Conservation (phyloP, 2,113 vertebrate species). For the Xiphorhynchus elegans region DNA sequence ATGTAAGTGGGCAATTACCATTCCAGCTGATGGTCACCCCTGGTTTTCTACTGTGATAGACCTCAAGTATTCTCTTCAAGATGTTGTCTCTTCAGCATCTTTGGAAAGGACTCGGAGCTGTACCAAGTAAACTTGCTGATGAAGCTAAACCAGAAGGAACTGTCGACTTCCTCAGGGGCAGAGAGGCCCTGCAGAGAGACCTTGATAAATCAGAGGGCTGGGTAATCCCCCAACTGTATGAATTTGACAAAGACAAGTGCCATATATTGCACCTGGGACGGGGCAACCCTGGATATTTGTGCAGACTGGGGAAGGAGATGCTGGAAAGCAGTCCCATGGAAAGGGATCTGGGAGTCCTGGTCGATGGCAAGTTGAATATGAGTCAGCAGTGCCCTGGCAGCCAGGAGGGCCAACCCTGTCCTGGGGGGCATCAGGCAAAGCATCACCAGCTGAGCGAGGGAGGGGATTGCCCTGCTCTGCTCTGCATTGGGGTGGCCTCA, state of each 20-base stretch:
- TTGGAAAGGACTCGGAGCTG: neutral
- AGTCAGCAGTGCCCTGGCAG: neutral
- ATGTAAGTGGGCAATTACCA: too few relatives aligned
- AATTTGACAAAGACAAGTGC: neutral
- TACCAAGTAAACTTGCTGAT: neutral
- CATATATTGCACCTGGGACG: neutral
- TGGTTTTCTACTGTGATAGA: neutral
- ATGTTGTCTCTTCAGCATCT: neutral
- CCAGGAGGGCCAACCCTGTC: fast-evolving
- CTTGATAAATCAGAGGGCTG: neutral
- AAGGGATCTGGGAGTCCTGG: neutral
- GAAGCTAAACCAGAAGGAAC: neutral
- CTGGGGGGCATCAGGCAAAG: neutral
- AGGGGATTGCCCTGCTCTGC: neutral
- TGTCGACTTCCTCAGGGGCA: neutral
- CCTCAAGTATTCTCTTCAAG: neutral
- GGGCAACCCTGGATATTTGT: fast-evolving
- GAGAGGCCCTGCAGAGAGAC: neutral
- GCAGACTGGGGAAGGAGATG: neutral
- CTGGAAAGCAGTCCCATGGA: neutral
- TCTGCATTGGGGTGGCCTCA: fast-evolving
- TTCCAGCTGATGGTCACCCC: neutral
- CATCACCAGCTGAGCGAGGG: fast-evolving
- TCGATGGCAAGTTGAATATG: fast-evolving
- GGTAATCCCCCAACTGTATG: too few relatives aligned